Percentiles rank a stretch among this genome's conserved stretches.
Conservation (phyloP, 2,888 invertebrate species). For the Ornithoptera priamus region DNA sequence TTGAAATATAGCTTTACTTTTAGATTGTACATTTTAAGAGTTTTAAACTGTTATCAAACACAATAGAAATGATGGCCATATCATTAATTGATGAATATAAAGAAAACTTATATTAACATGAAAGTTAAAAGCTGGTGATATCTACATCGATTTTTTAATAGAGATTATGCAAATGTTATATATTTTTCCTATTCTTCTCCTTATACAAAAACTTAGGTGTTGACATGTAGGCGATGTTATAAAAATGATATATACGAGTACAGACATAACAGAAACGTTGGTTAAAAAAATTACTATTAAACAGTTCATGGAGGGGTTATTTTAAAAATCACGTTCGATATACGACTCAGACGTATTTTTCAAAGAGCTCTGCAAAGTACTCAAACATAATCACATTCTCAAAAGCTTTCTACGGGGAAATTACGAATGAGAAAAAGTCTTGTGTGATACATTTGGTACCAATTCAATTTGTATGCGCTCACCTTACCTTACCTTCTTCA, state of each 20-base stretch:
- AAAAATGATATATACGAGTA: background rate
- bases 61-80: too few species aligned
- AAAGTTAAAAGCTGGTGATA: background rate
- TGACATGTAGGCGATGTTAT: background rate
- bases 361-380: slow-evolving; percentile 12
- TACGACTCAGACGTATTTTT: slow-evolving; percentile 7
- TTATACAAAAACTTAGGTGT: background rate
- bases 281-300: background rate
- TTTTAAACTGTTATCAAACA: too few species aligned
- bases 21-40: too few species aligned
- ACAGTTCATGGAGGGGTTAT: background rate
- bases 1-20: too few species aligned
- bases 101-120: too few species aligned
- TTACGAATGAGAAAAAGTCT: slow-evolving; percentile 23
- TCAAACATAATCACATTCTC: slow-evolving; percentile 19
- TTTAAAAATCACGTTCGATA: slow-evolving; percentile 1
- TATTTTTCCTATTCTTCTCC: background rate
- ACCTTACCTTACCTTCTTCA: background rate
- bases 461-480: slow-evolving; percentile 20
- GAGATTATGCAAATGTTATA: background rate
- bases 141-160: background rate
- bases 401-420: slow-evolving; percentile 17
- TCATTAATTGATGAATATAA: too few species aligned
- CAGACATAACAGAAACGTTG: background rate
- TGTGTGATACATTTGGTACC: slow-evolving; percentile 15